Evolutionary conservation across 2,797 vertebrate species (phyloP), one percentile per base, ranked within the genome.

Genomic region (Cercopithecus petaurista): DNA sequence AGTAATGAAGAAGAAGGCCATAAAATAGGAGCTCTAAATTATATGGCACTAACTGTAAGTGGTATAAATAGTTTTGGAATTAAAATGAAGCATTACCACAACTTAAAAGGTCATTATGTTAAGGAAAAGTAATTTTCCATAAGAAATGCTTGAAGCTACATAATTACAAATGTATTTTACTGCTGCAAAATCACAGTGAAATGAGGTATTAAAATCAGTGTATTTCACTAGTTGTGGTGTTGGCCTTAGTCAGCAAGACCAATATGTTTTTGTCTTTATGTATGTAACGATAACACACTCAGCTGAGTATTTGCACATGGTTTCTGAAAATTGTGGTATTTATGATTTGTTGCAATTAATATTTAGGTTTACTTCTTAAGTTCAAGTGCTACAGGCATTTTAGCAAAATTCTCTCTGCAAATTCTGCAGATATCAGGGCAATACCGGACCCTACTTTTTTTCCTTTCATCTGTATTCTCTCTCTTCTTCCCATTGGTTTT

Each of bases 121-220:
- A 64, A 81, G 81, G 77, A 97, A 97, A 91, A 83, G 79, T 93
- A 95, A 97, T 98, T 98, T 97, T 88, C 97, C 91, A 48, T 81
- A 86, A 95, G 67, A 96, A 96, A 86, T 87, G 55, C 70, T 96
- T 2, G 1, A 97, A 77, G 43, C 82, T 93, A 70, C 50, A 59
- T 89, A 95, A 95, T 89, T 91, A 61, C 84, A 84, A 73, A 96
- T 41, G 67, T 50, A 92, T 92, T 97, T 98, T 89, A 94, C 87
- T 96, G 82, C 55, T 92, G n/a, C 39, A 95, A 96, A 93, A 91
- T 80, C 95, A 91, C 64, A 98, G 52, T 79, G 80, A 97, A 96
- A 94, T 88, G 46, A 81, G 41, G 64, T 86, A 80, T 64, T 97
- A 95, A 98, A 95, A 86, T 84, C 76, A 88, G 48, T 59, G n/a